A percentile compares a stretch with the other conserved stretches of the same genome.
Conservation (phyloP, 2,797 vertebrate genomes). For the Adrianichthys oophorus region DNA sequence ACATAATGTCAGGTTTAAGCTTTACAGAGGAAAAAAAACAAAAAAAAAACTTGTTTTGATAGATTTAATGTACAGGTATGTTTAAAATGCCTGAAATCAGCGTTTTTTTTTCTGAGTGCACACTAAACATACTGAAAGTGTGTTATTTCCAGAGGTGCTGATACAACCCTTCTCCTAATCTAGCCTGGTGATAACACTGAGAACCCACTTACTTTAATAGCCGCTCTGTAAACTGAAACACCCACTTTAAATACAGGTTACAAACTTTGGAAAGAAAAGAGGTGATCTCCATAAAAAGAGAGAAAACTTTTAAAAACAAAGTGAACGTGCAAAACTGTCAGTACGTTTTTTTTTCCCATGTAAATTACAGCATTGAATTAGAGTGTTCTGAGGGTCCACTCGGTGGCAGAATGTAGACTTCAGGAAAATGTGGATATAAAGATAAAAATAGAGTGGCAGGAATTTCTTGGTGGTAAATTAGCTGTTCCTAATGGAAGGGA, state of each 20-base stretch:
- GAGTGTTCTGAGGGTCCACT: slow-evolving; percentile 27
- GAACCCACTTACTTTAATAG: slow-evolving; percentile 73
- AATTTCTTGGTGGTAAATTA: slow-evolving; percentile 72
- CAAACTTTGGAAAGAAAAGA: slow-evolving; percentile 55
- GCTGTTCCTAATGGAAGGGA: slow-evolving; percentile 68
- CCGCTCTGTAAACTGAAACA: slow-evolving; percentile 74
- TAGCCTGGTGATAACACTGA: slow-evolving; percentile 67
- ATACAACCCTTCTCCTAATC: slow-evolving; percentile 71
- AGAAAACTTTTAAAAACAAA: slow-evolving; percentile 18
- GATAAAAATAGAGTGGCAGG: slow-evolving; percentile 69
- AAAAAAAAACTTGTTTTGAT: no score
- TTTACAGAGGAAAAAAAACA: no score
- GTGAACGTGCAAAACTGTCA: slow-evolving; percentile 48
- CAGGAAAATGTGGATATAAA: slow-evolving; percentile 64
- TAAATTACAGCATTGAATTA: slow-evolving; percentile 63
- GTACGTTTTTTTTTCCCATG: slow-evolving; percentile 40
- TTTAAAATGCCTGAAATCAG: slow-evolving; percentile 50
- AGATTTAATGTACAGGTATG: slow-evolving; percentile 5
- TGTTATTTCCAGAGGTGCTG: slow-evolving; percentile 73
- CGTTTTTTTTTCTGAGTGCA: slow-evolving; percentile 47
- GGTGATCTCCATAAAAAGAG: slow-evolving; percentile 43
- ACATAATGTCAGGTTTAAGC: slow-evolving; percentile 1
- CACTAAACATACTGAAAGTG: slow-evolving; percentile 48
- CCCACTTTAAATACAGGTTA: slow-evolving; percentile 76
- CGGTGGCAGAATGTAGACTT: slow-evolving; percentile 43